Evolutionary conservation across 2,113 vertebrate genomes (phyloP), one percentile per base, ranked within the genome.

Genomic region (Pterophyllum scalare): DNA sequence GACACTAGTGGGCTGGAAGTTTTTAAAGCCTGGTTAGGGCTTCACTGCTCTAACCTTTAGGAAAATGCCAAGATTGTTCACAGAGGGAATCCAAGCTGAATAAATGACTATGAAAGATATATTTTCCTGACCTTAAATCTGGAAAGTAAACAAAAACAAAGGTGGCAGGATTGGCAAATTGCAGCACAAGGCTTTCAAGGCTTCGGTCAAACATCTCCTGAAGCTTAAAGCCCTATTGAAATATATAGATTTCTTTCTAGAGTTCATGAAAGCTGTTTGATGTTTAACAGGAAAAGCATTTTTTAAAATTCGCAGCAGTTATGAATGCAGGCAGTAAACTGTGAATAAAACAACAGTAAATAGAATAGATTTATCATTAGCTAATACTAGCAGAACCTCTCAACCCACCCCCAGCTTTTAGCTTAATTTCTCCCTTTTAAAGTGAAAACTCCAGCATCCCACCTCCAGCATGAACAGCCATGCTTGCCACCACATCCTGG

Each of bases 31-130:
- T 82, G 26, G 40, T 90, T 64, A 81, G 52, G 56, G 31, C 62
- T 52, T 76, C 35, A 31, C 61, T 61, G 61, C 64, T 83, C 72
- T 85, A 78, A 91, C 87, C 87, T 91, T 91, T 82, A 65, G 77
- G 65, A 62, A 86, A 89, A 89, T 90, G 87, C 88, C 79, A 85
- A 56, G 61, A 87, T 79, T 78, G 85, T 85, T 90, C 38, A 86
- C 65, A 67, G 28, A 61, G 54, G n/a, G 75, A 83, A 87, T 77
- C 56, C 59, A 14, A n/a, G 49, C 54, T 59, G 78, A 88, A 85
- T 88, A 77, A 88, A 76, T 78, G 46, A 70, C 65, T 61, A 17
- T 15, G 33, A 64, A 77, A 67, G 31, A 81, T 58, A 79, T 75
- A 62, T 84, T 70, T 77, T 17, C 28, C 2, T 57, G 24, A 56